Evolutionary conservation across 1,140 invertebrate genomes (phyloP), one percentile per base, ranked within the genome.

Genomic region (Penaeus vannamei): DNA sequence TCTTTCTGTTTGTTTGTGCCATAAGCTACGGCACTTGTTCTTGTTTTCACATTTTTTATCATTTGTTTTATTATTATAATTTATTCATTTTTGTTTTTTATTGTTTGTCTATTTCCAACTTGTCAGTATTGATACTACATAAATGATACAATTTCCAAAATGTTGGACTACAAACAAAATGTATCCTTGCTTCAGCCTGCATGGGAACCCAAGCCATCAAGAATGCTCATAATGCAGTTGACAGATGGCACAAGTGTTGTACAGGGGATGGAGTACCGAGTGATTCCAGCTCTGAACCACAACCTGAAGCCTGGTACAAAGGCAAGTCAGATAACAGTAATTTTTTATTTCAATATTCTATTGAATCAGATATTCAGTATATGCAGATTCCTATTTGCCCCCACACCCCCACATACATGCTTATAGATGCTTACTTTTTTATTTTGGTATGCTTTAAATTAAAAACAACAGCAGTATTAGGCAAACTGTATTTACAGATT

Each of bases 251-350:
- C 87, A 22, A 77, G 64, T 62, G 59, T 61, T 32, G 66, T 88
- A 36, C 81, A 83, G 19, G 87, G 81, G 5, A 88, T 88, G 87
- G 87, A 88, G 62, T 88, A 88, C 53, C 64, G 66, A 14, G 29
- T 61, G 7, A 79, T 84, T 20, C 81, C 87, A 20, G 61, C 26
- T 26, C 81, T 88, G 8, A 88, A 53, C 29, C 23, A 60, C 26
- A 84, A 88, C 26, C 46, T 88, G n/a, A 88, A 77, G 14, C 87
- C 87, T 46, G 87, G 87, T 69, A 84, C 66, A 32, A 88, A 88
- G 87, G 87, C 12, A 53, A 53, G 53, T 53, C 53, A 53, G 17
- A 53, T 53, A 17, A 12, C 12, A 17, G 12, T 5, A 10, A 53
- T 53, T 53, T 14, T 53, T 17, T 1, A 14, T 53, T 53, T 42